Conservation (phyloP, 1,140 invertebrate species). For the Branchinecta lindahli region DNA sequence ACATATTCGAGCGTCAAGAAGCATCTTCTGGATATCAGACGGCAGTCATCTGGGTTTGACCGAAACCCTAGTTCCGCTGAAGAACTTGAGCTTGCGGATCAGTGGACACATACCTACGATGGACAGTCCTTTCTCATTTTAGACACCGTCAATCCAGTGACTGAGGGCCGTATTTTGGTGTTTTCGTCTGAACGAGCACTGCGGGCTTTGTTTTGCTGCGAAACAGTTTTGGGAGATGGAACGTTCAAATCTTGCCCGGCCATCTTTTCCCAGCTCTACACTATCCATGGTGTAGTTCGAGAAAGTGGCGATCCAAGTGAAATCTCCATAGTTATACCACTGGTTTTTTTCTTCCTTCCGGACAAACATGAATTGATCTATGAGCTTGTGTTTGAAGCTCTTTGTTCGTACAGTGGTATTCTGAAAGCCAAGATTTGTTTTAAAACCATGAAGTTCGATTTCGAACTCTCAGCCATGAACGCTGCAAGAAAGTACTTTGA, state of each 20-base stretch:
- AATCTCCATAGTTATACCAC: background rate
- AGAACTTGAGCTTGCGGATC: background rate
- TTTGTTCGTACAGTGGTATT: conserved; percentile 7
- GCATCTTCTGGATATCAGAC: background rate
- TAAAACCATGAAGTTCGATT: background rate
- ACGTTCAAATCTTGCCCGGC: conserved; percentile 4
- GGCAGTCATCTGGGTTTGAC: conserved; percentile 3
- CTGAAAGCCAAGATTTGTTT: background rate
- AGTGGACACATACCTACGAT: conserved; percentile 2
- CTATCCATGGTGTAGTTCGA: conserved; percentile 3
- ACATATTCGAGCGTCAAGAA: background rate
- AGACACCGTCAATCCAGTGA: background rate
- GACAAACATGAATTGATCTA: background rate
- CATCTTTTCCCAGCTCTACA: background rate
- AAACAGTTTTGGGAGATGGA: conserved; percentile 6
- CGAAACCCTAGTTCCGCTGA: background rate
- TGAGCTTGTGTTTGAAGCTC: conserved; percentile 8
- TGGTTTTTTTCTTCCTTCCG: background rate
- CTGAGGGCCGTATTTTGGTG: conserved; percentile 4
- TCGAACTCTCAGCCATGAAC: conserved; percentile 3
- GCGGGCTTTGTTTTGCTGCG: conserved; percentile 7
- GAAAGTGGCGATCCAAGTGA: conserved; percentile 2
- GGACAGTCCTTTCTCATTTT: conserved; percentile 6
- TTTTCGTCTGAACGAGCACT: conserved; percentile 10
- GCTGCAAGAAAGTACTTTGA: conserved; percentile 8